phyloP scores from a whole-genome alignment of 2,797 vertebrate species.

The Rhinoraja longicauda region DNA sequence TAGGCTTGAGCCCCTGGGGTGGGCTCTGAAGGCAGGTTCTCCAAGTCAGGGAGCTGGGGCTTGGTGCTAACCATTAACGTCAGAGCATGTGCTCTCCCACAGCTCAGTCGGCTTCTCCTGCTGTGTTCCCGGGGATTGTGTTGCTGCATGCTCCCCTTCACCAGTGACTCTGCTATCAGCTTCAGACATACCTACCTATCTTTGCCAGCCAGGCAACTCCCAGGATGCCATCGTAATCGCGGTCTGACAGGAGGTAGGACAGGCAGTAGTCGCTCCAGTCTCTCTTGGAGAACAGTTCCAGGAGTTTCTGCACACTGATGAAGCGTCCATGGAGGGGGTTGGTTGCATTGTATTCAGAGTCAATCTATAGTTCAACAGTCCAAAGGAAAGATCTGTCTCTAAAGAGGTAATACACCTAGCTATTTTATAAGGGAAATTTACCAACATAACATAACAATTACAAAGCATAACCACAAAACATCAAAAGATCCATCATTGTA shows the following conservation, averaged over 20 bases:
- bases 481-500: background rate
- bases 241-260: conserved; percentile 71
- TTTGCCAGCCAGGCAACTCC: conserved; percentile 72
- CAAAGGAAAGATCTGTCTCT: background rate
- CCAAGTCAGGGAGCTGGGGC: too few relatives aligned
- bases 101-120: too few relatives aligned
- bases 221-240: conserved; percentile 69
- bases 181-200: conserved; percentile 52
- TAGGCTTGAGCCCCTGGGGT: too few relatives aligned
- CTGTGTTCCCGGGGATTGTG: too few relatives aligned
- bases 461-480: background rate
- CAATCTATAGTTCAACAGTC: conserved; percentile 51
- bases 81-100: too few relatives aligned
- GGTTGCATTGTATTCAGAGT: conserved; percentile 49
- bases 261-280: conserved; percentile 71
- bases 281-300: conserved; percentile 62
- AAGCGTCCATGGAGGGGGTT: conserved; percentile 53
- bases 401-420: background rate
- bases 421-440: background rate
- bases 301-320: conserved; percentile 67
- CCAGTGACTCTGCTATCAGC: background rate
- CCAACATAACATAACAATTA: background rate
- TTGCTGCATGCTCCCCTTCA: background rate
- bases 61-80: too few relatives aligned
- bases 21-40: too few relatives aligned